Evolutionary conservation across 2,113 vertebrate species (phyloP).

Genomic region (Hoplias malabaricus): DNA sequence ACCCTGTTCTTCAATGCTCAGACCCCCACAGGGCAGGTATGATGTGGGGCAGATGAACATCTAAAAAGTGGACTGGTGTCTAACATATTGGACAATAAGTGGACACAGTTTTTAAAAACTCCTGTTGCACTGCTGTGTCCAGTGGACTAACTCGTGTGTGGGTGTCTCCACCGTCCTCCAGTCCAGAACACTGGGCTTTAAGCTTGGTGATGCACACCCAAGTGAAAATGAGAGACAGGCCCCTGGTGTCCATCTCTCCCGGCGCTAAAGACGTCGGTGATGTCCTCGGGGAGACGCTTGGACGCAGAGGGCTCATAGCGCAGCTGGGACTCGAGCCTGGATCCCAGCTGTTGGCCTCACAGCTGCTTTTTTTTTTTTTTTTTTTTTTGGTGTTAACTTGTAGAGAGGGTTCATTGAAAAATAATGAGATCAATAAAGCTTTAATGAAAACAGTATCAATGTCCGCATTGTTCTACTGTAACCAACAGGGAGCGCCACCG

Average conservation of each 20-base stretch:
- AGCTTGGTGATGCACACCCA: neutral
- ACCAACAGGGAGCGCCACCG: neutral
- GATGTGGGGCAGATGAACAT: too few species aligned
- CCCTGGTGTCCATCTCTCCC: neutral
- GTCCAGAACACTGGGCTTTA: neutral
- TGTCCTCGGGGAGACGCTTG: neutral
- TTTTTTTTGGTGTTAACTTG: neutral
- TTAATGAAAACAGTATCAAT: neutral
- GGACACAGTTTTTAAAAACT: too few species aligned
- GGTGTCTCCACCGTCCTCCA: neutral
- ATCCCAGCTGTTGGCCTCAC: neutral
- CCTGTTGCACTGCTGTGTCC: too few species aligned
- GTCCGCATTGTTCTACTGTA: neutral
- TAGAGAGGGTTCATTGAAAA: too few species aligned
- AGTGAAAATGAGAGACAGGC: neutral
- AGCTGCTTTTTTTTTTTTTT: neutral
- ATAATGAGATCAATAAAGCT: neutral
- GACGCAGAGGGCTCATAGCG: conserved; percentile 3
- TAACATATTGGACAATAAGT: too few species aligned
- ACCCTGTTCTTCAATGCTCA: too few species aligned
- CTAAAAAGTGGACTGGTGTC: too few species aligned
- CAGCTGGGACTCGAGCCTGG: neutral
- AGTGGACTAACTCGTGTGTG: too few species aligned
- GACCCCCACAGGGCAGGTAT: too few species aligned
- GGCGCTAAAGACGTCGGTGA: neutral